Evolutionary conservation across 1,140 invertebrate genomes (phyloP).

Genomic region (Campoletis sonorensis): DNA sequence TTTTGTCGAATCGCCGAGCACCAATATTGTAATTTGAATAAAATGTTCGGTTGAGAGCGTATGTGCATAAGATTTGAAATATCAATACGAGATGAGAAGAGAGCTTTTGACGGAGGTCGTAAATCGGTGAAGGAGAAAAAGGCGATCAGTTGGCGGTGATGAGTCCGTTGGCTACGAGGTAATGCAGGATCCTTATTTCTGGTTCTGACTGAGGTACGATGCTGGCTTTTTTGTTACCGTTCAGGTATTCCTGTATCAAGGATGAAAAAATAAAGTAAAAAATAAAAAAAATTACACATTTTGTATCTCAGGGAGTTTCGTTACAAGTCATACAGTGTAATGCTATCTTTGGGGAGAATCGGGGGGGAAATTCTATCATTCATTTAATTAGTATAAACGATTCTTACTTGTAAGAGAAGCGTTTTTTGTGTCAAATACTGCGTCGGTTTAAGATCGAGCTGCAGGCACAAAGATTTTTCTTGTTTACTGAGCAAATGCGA

Average conservation of each 20-base stretch:
- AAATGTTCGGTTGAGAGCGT: no score
- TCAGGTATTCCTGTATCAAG: slow-evolving; percentile 72
- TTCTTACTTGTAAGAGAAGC: slow-evolving; percentile 72
- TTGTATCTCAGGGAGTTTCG: no score
- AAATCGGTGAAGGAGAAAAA: slow-evolving; percentile 42
- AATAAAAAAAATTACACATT: no score
- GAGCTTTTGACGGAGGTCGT: background rate
- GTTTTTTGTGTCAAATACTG: slow-evolving; percentile 76
- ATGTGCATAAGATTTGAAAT: background rate
- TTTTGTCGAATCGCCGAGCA: no score
- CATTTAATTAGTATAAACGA: background rate
- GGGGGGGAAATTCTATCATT: background rate
- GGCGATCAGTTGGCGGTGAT: slow-evolving; percentile 73
- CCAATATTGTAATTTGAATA: background rate
- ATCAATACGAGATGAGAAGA: slow-evolving; percentile 26
- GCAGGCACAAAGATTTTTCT: slow-evolving; percentile 74
- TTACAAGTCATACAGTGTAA: no score
- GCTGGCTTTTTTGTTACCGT: slow-evolving; percentile 70
- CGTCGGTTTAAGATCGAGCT: slow-evolving; percentile 74
- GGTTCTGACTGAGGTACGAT: slow-evolving; percentile 74
- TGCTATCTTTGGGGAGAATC: no score
- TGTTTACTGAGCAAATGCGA: slow-evolving; percentile 74
- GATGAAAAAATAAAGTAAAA: no score
- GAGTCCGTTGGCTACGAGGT: slow-evolving; percentile 74
- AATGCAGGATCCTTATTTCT: slow-evolving; percentile 75